phyloP scores from a whole-genome alignment of 2,888 invertebrate species.

The Agrochola lychnidis region DNA sequence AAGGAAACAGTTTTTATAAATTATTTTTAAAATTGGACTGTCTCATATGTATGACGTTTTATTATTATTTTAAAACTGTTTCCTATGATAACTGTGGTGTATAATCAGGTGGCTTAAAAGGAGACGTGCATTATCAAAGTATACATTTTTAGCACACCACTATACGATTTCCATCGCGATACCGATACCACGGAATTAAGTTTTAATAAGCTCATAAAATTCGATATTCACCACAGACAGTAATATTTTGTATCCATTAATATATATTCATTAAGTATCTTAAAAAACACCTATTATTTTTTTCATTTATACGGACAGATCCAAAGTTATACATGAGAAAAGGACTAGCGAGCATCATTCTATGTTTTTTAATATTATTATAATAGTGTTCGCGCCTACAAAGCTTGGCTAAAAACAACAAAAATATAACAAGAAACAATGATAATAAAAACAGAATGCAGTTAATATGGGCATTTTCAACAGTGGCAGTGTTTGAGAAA shows the following conservation, averaged over 20 bases:
- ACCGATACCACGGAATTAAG: slow-evolving; percentile 85
- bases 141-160: slow-evolving; percentile 75
- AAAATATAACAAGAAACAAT: slow-evolving; percentile 85
- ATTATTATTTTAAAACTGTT: slow-evolving; percentile 21
- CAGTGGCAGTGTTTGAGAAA: slow-evolving; percentile 81
- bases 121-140: slow-evolving; percentile 82
- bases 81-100: slow-evolving; percentile 39
- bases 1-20: slow-evolving; percentile 38
- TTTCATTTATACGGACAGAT: slow-evolving; percentile 84
- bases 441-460: slow-evolving; percentile 81
- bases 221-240: slow-evolving; percentile 90
- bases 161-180: slow-evolving; percentile 72
- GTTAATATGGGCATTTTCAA: slow-evolving; percentile 65
- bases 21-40: slow-evolving; percentile 58
- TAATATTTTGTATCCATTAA: slow-evolving; percentile 82
- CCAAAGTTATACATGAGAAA: slow-evolving; percentile 85
- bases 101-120: slow-evolving; percentile 42
- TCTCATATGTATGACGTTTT: slow-evolving; percentile 23
- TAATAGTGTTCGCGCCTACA: slow-evolving; percentile 79
- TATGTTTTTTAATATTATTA: slow-evolving; percentile 71
- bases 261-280: slow-evolving; percentile 80
- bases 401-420: slow-evolving; percentile 83
- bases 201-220: slow-evolving; percentile 90
- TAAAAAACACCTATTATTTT: slow-evolving; percentile 81
- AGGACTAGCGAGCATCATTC: slow-evolving; percentile 85